Percentiles rank a stretch among this genome's conserved stretches.
Evolutionary conservation across 2,113 vertebrate species (phyloP).

Genomic region (Entosphenus tridentatus): DNA sequence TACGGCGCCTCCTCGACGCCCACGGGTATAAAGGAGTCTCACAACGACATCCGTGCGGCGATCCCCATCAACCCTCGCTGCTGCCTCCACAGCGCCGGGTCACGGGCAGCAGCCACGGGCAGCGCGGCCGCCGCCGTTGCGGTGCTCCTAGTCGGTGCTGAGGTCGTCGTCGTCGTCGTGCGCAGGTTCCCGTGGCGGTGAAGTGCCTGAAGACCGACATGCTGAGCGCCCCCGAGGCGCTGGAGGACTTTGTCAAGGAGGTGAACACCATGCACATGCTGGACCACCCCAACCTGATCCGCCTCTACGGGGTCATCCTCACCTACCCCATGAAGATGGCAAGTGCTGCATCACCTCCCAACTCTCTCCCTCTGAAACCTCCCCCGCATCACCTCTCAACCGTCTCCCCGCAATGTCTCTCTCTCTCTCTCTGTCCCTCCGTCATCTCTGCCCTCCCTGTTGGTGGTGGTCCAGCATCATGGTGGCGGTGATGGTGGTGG

Average conservation of each 20-base stretch:
- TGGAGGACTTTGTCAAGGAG: constrained; percentile 52
- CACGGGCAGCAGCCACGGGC: no score
- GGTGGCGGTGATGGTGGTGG: no score
- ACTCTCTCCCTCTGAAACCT: neutral
- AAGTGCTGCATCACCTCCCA: constrained; percentile 8
- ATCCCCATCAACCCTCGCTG: no score
- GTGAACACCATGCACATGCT: constrained; percentile 50
- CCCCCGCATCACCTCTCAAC: no score
- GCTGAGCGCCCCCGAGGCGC: constrained; percentile 22
- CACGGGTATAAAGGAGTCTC: no score
- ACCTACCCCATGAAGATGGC: constrained; percentile 65
- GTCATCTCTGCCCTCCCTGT: neutral
- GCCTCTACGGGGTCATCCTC: constrained; percentile 47
- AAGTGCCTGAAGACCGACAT: constrained; percentile 34
- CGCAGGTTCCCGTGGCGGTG: constrained; percentile 41
- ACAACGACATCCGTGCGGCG: no score
- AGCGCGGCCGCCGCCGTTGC: no score
- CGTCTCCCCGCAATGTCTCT: neutral
- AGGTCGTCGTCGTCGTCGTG: neutral
- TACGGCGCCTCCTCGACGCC: no score
- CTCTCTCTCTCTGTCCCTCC: neutral
- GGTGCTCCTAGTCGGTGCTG: no score
- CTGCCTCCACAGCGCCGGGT: no score
- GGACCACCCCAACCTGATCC: constrained; percentile 50
- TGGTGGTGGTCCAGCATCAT: no score